Evolutionary conservation across 2,113 vertebrate genomes (phyloP), one percentile per base, ranked within the genome.

Genomic region (Sinocyclocheilus anophthalmus): DNA sequence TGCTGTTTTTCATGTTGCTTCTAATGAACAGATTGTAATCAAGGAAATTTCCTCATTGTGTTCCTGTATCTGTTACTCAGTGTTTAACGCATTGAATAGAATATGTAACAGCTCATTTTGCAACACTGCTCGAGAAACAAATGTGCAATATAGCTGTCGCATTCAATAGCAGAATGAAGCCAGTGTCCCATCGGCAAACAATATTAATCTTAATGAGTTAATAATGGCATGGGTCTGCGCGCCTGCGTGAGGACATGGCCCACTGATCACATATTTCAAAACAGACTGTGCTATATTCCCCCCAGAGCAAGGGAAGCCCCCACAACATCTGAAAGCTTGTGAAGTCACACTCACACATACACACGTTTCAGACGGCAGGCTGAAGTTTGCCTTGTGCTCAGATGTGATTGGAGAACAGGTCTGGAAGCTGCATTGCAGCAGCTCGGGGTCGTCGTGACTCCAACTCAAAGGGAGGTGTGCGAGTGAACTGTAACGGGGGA

Each of bases 351-450:
- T 59, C 22, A 72, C 76, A 73, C 81, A 14, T 82, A 33, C 26
- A 37, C 69, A 84, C 20, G 75, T 57, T 59, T 39, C 12, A 37
- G 65, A 24, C 26, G 50, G 69, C 16, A 79, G 20, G 73, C 50
- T 45, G 22, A 78, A 39, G 69, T 76, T 53, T n/a, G 70, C 63
- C 20, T 76, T 30, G 84, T 10, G 33, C 22, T 85, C 76, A 50
- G 42, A 78, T 70, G 85, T 50, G 42, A 39, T 83, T 85, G 70
- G 30, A 89, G 72, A 88, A 48, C 20, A 75, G 84, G 48, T 61
- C 22, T 72, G 37, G 22, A 8, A 91, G 79, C 91, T 91, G 90
- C 91, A 92, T 63, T 92, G 91, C 89, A 91, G 70, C 90, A 92
- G 33, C 86, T 88, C 50, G 4, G 45, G n/a, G 30, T 30, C 22